A percentile compares a stretch with the other conserved stretches of the same genome.
Evolutionary conservation across 2,797 vertebrate genomes (phyloP).

Genomic region (Ficedula albicollis): DNA sequence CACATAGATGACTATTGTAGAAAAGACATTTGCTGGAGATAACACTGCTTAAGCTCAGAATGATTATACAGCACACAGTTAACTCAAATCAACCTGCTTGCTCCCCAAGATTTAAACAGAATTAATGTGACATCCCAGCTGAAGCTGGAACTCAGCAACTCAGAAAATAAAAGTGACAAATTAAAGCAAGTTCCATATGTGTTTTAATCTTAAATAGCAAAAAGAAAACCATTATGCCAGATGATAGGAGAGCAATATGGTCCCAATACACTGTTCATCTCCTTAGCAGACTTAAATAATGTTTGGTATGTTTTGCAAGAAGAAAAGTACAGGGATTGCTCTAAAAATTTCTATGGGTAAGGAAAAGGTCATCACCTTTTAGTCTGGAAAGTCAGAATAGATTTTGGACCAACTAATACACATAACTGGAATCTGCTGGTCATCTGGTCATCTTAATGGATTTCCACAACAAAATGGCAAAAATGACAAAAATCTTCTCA

Average conservation of each 20-base stretch:
- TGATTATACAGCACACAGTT: constrained; percentile 48
- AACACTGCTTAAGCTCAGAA: constrained; percentile 52
- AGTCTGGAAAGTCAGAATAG: background rate
- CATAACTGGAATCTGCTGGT: background rate
- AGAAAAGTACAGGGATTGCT: background rate
- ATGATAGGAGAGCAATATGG: constrained; percentile 53
- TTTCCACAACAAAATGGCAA: background rate
- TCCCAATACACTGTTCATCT: constrained; percentile 26
- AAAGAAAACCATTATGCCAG: constrained; percentile 53
- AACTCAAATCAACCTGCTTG: constrained; percentile 47
- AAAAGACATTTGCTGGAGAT: constrained; percentile 63
- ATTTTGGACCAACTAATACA: background rate
- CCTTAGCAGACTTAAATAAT: constrained; percentile 44
- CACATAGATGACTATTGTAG: constrained; percentile 56
- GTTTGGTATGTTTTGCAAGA: background rate
- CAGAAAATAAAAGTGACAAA: constrained; percentile 64
- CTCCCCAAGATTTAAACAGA: constrained; percentile 54
- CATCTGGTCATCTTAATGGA: background rate
- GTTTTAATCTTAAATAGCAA: constrained; percentile 64
- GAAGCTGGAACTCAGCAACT: constrained; percentile 44
- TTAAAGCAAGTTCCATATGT: constrained; percentile 65
- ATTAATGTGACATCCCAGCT: constrained; percentile 53
- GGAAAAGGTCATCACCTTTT: background rate
- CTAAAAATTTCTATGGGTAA: background rate
- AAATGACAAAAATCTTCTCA: background rate